phyloP scores from a whole-genome alignment of 2,113 vertebrate genomes.

The Oostethus manadensis region DNA sequence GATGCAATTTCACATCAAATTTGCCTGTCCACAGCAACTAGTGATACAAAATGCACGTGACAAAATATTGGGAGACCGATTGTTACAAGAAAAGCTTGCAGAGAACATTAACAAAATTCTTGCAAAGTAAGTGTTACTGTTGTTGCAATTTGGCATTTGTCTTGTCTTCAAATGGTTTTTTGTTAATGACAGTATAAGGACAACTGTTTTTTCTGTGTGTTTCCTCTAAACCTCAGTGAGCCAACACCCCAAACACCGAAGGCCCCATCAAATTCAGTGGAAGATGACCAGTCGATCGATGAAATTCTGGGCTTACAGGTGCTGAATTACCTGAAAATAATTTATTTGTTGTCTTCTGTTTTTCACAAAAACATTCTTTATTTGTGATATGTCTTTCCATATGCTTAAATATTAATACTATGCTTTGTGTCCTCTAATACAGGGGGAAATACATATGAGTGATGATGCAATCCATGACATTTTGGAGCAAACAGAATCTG shows the following conservation, averaged over 20 bases:
- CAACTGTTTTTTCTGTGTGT: neutral
- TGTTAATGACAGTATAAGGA: neutral
- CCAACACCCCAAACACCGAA: conserved; percentile 78
- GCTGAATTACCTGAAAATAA: neutral
- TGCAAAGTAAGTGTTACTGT: conserved; percentile 73
- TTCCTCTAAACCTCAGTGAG: conserved; percentile 71
- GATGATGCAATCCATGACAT: conserved; percentile 97
- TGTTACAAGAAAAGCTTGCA: conserved; percentile 94
- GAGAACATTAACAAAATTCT: conserved; percentile 99
- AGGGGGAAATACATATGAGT: conserved; percentile 98
- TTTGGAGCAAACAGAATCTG: conserved; percentile 92
- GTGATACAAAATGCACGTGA: conserved; percentile 97
- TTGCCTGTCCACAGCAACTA: conserved; percentile 82
- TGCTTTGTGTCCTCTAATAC: conserved; percentile 1
- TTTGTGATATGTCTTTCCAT: neutral
- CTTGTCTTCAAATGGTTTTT: neutral
- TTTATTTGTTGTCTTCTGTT: neutral
- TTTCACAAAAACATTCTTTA: neutral
- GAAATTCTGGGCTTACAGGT: conserved; percentile 96
- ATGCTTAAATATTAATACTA: neutral
- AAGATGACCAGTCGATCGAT: conserved; percentile 91
- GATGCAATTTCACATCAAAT: neutral
- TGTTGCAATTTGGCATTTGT: neutral
- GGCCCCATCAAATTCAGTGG: conserved; percentile 71
- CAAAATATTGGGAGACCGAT: conserved; percentile 91